These are phyloP conservation scores for Drosophila rufa DNA, from an alignment of 1,140 invertebrate genomes.

Conservation along the genomic window DNA sequence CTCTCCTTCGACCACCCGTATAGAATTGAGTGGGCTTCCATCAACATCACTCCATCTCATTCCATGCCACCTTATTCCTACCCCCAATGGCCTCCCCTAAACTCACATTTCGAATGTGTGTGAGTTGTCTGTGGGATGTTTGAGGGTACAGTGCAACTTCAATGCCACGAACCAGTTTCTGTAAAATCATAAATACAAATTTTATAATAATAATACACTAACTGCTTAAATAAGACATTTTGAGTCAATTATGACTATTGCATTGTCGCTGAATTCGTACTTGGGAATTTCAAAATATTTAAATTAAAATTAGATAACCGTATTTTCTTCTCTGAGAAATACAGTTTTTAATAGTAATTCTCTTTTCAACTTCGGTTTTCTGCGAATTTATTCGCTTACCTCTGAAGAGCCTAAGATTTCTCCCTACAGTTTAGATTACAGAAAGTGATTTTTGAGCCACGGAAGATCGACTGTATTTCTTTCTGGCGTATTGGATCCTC, in stretches of 20 bases:
- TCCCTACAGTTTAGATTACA: neutral
- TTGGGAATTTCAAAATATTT: neutral
- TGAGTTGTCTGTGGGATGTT: slow-evolving; percentile 30
- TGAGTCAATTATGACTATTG: no score
- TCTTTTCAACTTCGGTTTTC: neutral
- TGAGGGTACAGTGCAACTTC: slow-evolving; percentile 16
- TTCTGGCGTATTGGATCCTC: slow-evolving; percentile 18
- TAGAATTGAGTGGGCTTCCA: slow-evolving; percentile 26
- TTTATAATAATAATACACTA: no score
- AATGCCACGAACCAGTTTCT: neutral
- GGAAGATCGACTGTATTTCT: slow-evolving; percentile 17
- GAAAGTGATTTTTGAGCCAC: neutral
- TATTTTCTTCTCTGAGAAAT: no score
- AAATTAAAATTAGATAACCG: no score
- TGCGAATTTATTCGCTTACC: neutral
- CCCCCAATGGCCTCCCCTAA: slow-evolving; percentile 13
- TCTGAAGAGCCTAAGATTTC: neutral
- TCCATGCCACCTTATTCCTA: slow-evolving; percentile 3
- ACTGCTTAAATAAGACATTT: no score
- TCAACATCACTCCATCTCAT: slow-evolving; percentile 15
- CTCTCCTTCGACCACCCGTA: slow-evolving; percentile 44
- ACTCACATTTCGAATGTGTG: slow-evolving; percentile 35
- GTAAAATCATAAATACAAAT: neutral
- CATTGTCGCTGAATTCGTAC: neutral
- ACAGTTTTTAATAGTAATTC: neutral